Percentiles rank a stretch among this genome's conserved stretches.
Conservation (phyloP, 2,797 vertebrate species). For the Molossus molossus region DNA sequence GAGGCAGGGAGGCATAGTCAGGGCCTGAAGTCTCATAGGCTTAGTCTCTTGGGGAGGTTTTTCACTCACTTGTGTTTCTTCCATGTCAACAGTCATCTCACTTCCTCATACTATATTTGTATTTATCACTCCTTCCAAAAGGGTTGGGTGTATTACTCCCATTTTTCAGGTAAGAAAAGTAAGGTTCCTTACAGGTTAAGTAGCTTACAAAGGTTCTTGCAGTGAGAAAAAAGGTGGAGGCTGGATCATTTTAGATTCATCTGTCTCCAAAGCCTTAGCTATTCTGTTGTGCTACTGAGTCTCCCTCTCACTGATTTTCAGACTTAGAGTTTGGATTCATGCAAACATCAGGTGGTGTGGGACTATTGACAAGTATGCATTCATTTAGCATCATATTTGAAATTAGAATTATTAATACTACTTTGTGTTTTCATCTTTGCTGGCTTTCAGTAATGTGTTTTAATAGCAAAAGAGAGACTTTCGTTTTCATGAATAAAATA, state of each 20-base stretch:
- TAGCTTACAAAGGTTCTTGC: not conserved
- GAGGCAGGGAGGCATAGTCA: not conserved
- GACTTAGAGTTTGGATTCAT: not conserved
- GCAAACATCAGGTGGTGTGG: not conserved
- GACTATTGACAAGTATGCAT: not conserved
- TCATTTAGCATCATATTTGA: not conserved
- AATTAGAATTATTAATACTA: not conserved
- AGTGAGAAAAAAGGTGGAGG: not conserved
- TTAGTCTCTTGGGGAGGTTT: not conserved
- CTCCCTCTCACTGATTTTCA: not conserved
- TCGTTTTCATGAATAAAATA: not conserved
- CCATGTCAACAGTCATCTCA: not conserved
- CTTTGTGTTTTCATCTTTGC: not conserved
- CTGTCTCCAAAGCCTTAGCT: not conserved
- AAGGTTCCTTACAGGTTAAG: not conserved
- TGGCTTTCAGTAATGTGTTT: not conserved
- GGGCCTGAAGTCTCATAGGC: accelerated
- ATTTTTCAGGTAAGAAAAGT: not conserved
- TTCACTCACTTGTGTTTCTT: not conserved
- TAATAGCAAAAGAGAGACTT: not conserved
- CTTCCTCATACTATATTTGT: not conserved
- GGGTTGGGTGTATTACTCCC: not conserved
- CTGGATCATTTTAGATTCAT: not conserved
- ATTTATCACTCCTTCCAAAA: not conserved
- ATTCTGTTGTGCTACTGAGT: accelerated